Conservation (phyloP, 1,140 invertebrate species). For the Pseudomyrmex gracilis region DNA sequence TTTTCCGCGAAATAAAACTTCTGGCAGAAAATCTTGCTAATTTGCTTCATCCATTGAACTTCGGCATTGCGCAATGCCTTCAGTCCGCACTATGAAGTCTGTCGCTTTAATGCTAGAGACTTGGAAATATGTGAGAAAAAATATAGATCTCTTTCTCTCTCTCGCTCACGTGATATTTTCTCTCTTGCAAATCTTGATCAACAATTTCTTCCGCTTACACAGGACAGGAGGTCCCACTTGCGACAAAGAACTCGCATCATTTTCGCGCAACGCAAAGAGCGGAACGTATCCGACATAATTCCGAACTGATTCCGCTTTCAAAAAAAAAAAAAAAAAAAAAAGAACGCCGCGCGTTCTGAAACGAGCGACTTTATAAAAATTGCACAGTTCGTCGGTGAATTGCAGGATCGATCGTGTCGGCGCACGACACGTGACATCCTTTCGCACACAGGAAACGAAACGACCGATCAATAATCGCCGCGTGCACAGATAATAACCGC, state of each 20-base stretch:
- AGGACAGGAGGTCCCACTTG: too few relatives aligned
- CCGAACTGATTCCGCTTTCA: conserved; percentile 11
- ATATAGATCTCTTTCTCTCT: too few relatives aligned
- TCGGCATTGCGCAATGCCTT: neutral
- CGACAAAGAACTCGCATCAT: neutral
- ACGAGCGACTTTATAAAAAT: neutral
- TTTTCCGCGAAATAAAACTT: neutral
- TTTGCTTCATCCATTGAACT: neutral
- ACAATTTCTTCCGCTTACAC: too few relatives aligned
- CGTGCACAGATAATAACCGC: conserved; percentile 31
- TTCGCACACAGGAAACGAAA: conserved; percentile 11
- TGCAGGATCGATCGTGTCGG: conserved; percentile 1
- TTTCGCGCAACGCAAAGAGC: conserved; percentile 22
- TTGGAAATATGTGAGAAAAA: too few relatives aligned
- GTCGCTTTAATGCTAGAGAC: too few relatives aligned
- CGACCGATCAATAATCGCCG: conserved; percentile 41
- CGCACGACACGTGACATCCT: conserved; percentile 7
- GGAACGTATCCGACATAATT: conserved; percentile 13
- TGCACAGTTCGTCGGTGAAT: conserved; percentile 8
- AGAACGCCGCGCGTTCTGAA: too few relatives aligned
- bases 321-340: too few relatives aligned
- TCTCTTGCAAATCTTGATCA: too few relatives aligned
- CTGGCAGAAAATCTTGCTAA: neutral
- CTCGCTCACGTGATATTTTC: too few relatives aligned
- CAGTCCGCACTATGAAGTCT: neutral